phyloP scores from a whole-genome alignment of 1,140 invertebrate species.

The Pissodes strobi region DNA sequence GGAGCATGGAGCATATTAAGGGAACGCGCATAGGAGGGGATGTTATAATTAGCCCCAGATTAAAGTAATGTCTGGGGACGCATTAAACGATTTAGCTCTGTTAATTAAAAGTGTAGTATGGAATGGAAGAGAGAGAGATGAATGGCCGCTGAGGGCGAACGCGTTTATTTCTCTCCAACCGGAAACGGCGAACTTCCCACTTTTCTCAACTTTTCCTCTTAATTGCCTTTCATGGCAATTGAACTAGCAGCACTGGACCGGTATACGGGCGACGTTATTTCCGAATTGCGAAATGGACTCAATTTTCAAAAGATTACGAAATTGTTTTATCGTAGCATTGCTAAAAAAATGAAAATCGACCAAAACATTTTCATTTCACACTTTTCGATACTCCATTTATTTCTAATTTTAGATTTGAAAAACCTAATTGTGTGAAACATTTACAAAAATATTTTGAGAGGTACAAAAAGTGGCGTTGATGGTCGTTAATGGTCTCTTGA shows the following conservation, averaged over 20 bases:
- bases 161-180: conserved; percentile 29
- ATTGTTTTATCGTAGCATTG: no score
- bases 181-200: conserved; percentile 30
- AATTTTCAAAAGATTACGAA: no score
- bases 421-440: no score
- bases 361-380: no score
- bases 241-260: neutral
- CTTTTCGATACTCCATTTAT: no score
- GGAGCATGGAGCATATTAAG: conserved; percentile 15
- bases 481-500: no score
- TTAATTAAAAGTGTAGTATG: conserved; percentile 58
- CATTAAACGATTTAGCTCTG: conserved; percentile 59
- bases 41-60: conserved; percentile 58
- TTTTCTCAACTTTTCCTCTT: conserved; percentile 30
- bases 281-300: no score
- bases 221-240: conserved; percentile 30
- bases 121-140: conserved; percentile 51
- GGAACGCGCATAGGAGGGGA: conserved; percentile 23
- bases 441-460: no score
- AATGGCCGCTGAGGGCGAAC: conserved; percentile 48
- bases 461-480: no score
- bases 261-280: neutral
- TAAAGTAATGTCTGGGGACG: conserved; percentile 58
- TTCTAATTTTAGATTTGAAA: no score
- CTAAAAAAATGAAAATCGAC: no score